Conservation (phyloP, 2,797 vertebrate genomes). For the Meriones psammophilus region DNA sequence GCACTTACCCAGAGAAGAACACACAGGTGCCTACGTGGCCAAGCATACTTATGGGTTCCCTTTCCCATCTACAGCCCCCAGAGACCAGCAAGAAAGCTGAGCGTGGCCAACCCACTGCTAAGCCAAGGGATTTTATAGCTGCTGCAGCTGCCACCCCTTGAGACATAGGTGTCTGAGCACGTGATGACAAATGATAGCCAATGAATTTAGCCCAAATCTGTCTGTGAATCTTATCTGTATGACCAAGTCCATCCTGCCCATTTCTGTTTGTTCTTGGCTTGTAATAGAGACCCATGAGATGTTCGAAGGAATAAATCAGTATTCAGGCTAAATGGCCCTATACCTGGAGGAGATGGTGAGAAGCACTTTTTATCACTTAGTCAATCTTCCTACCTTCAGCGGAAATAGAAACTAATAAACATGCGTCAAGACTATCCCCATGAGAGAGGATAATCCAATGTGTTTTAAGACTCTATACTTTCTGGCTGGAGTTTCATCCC, state of each 20-base stretch:
- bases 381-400: not conserved
- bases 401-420: not conserved
- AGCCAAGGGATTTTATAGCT: not conserved
- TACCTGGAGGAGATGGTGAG: not conserved
- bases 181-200: not conserved
- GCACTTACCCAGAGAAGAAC: rapidly evolving
- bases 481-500: not conserved
- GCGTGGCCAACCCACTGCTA: rapidly evolving
- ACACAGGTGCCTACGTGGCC: rapidly evolving
- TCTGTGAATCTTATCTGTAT: not conserved
- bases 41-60: rapidly evolving
- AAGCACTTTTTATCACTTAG: not conserved
- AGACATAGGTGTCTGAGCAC: not conserved
- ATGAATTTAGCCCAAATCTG: not conserved
- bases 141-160: not conserved
- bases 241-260: not conserved
- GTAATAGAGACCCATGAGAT: not conserved
- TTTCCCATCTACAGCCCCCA: rapidly evolving
- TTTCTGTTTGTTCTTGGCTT: not conserved
- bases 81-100: not conserved
- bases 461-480: not conserved
- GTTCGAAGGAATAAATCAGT: not conserved
- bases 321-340: not conserved
- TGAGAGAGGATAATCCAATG: not conserved
- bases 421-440: not conserved